A percentile compares a stretch with the other conserved stretches of the same genome.
phyloP scores from a whole-genome alignment of 2,888 invertebrate genomes.

The Cephonodes hylas region DNA sequence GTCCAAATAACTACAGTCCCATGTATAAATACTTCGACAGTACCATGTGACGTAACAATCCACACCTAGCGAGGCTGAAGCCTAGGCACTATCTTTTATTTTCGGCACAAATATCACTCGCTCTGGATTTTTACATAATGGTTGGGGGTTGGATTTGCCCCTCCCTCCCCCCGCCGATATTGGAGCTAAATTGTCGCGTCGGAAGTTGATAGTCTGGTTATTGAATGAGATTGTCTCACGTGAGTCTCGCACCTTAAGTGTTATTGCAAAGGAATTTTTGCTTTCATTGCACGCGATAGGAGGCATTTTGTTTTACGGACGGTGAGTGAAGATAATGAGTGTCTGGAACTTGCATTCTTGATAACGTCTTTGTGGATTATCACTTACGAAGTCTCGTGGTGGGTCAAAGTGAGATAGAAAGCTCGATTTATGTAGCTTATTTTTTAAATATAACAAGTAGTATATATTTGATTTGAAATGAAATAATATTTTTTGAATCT shows the following conservation, averaged over 20 bases:
- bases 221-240: constrained; percentile 4
- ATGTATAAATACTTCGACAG: neutral
- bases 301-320: neutral
- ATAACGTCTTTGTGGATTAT: too few relatives aligned
- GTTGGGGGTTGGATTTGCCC: neutral
- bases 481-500: too few relatives aligned
- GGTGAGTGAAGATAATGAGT: too few relatives aligned
- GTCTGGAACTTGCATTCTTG: neutral
- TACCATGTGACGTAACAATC: neutral
- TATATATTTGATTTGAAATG: too few relatives aligned
- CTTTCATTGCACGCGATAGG: neutral
- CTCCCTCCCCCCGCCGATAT: neutral
- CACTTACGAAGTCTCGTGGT: too few relatives aligned
- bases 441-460: too few relatives aligned
- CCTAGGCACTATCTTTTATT: constrained; percentile 1
- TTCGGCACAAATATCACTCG: neutral
- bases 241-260: neutral
- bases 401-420: too few relatives aligned
- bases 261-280: neutral
- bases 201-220: constrained; percentile 7
- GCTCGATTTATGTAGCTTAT: too few relatives aligned
- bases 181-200: neutral
- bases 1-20: neutral
- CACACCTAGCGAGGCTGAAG: neutral
- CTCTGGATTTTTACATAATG: neutral